Percentiles rank a stretch among this genome's conserved stretches.
Conservation (phyloP, 2,113 vertebrate genomes). For the Scalopus aquaticus region DNA sequence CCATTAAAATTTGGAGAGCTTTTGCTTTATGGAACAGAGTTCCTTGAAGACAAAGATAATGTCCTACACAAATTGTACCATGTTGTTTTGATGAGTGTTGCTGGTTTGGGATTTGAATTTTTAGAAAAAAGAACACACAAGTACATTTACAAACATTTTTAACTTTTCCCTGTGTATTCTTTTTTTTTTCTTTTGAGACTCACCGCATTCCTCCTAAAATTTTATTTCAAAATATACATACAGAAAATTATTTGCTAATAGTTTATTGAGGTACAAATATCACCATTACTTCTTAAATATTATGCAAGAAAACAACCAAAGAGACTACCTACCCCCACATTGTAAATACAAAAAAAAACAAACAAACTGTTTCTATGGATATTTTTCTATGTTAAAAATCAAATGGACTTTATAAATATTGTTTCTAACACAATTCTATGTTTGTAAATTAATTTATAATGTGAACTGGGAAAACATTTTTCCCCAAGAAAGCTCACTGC, state of each 20-base stretch:
- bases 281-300: conserved; percentile 15
- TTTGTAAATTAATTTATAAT: conserved; percentile 91
- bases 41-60: neutral
- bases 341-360: conserved; percentile 57
- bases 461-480: conserved; percentile 77
- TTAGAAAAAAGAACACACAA: neutral
- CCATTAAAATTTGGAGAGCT: neutral
- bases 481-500: neutral
- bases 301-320: conserved; percentile 65
- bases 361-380: conserved; percentile 38
- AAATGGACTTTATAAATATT: conserved; percentile 82
- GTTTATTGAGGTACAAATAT: neutral
- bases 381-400: conserved; percentile 77
- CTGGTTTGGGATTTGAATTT: conserved; percentile 15
- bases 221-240: conserved; percentile 38
- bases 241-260: conserved; percentile 10
- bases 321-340: conserved; percentile 31
- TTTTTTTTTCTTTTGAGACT: conserved; percentile 49
- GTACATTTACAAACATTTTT: neutral
- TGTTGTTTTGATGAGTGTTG: neutral
- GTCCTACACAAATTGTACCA: neutral
- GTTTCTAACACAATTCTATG: conserved; percentile 85
- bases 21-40: neutral
- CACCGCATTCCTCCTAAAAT: neutral
- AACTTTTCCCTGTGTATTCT: conserved; percentile 23